A percentile compares a stretch with the other conserved stretches of the same genome.
These are phyloP conservation scores for Carassius carassius DNA, from an alignment of 2,113 vertebrate species.

Conservation along the genomic window DNA sequence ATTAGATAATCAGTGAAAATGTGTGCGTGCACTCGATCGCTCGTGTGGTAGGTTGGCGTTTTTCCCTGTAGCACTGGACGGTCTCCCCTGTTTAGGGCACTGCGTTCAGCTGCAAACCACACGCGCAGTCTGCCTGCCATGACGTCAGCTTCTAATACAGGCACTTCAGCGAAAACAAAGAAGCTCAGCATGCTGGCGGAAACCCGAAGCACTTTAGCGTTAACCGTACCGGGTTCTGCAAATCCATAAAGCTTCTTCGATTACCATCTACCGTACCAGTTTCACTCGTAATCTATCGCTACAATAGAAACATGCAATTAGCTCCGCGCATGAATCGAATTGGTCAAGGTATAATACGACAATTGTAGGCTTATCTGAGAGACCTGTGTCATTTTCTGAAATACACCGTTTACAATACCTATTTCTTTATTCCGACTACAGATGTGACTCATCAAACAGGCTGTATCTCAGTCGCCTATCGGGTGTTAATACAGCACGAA, in stretches of 20 bases:
- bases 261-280: neutral
- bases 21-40: neutral
- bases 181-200: slow-evolving; percentile 10
- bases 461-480: neutral
- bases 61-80: neutral
- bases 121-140: slow-evolving; percentile 2
- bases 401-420: neutral
- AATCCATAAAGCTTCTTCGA: neutral
- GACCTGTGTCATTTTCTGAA: neutral
- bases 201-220: slow-evolving; percentile 1
- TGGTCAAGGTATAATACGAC: neutral
- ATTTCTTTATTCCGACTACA: slow-evolving; percentile 15
- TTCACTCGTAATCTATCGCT: neutral
- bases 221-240: neutral
- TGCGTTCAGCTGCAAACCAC: slow-evolving; percentile 13
- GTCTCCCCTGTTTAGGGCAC: neutral
- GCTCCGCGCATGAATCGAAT: neutral
- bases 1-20: neutral
- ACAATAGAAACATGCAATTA: neutral
- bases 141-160: slow-evolving; percentile 41
- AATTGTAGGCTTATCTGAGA: neutral
- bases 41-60: neutral
- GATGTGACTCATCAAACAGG: slow-evolving; percentile 23
- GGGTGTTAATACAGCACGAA: neutral
- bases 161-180: slow-evolving; percentile 41